Evolutionary conservation across 2,113 vertebrate species (phyloP).

Genomic region (Uropsilus gracilis): DNA sequence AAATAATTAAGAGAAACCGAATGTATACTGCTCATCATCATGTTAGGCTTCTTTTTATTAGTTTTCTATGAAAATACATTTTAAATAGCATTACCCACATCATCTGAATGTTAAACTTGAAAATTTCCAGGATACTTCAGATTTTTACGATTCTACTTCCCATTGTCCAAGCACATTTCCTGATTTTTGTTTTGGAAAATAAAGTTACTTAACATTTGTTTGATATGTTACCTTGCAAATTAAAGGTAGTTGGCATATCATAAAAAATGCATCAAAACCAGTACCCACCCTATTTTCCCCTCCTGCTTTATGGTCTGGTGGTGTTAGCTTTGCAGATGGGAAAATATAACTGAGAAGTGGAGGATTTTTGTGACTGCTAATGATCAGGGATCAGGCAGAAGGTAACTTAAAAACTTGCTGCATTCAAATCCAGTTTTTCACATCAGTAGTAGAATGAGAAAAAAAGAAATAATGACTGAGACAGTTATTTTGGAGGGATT

Average conservation of each 20-base stretch:
- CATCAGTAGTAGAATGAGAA: neutral
- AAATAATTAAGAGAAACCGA: neutral
- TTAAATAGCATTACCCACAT: neutral
- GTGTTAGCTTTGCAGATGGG: neutral
- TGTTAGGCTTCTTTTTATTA: neutral
- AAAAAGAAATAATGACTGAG: neutral
- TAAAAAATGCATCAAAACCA: neutral
- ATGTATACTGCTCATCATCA: neutral
- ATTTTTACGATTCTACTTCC: conserved; percentile 33
- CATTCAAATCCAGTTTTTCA: neutral
- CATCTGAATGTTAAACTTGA: conserved; percentile 16
- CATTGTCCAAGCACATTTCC: neutral
- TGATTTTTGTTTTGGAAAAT: neutral
- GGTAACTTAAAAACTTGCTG: neutral
- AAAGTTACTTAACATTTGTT: neutral
- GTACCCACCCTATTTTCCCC: too few relatives aligned
- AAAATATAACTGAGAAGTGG: neutral
- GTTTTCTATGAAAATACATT: conserved; percentile 14
- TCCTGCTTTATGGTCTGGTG: neutral
- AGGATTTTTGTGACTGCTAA: neutral
- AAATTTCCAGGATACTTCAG: neutral
- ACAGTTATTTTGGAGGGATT: neutral
- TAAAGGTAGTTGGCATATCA: neutral
- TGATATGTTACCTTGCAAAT: neutral
- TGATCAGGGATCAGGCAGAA: neutral